phyloP scores from a whole-genome alignment of 2,797 vertebrate genomes.

The Acropternis orthonyx region DNA sequence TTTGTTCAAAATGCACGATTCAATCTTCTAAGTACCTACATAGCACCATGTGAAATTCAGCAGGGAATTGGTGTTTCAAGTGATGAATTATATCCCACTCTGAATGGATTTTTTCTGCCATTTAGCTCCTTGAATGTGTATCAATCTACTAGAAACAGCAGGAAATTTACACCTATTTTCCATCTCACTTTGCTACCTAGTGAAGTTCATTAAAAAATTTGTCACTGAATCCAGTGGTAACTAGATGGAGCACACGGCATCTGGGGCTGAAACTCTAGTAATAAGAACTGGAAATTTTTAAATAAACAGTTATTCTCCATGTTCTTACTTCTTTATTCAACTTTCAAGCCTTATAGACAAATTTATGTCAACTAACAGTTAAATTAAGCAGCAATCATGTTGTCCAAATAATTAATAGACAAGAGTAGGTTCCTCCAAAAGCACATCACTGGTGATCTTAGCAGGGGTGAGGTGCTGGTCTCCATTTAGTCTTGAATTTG shows the following conservation, averaged over 20 bases:
- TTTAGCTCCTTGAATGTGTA: constrained; percentile 13
- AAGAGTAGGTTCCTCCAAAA: neutral
- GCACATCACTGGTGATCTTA: neutral
- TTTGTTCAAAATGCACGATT: constrained; percentile 32
- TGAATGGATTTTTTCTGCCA: neutral
- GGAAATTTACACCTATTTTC: neutral
- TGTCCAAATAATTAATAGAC: neutral
- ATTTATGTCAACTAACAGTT: neutral
- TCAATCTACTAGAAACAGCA: neutral
- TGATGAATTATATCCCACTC: neutral
- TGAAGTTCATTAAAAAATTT: neutral
- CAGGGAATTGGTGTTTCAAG: constrained; percentile 1
- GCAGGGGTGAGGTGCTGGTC: neutral
- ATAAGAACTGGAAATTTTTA: neutral
- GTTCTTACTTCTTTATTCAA: neutral
- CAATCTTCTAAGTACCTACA: constrained; percentile 31
- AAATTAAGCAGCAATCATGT: neutral
- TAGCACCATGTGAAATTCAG: neutral
- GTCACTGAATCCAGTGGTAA: neutral
- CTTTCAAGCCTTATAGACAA: neutral
- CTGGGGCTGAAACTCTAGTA: neutral
- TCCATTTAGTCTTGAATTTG: neutral
- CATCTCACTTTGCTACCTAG: neutral
- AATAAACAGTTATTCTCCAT: neutral
- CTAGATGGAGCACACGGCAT: neutral